Conservation (phyloP, 1,140 invertebrate genomes). For the Argopecten irradians region DNA sequence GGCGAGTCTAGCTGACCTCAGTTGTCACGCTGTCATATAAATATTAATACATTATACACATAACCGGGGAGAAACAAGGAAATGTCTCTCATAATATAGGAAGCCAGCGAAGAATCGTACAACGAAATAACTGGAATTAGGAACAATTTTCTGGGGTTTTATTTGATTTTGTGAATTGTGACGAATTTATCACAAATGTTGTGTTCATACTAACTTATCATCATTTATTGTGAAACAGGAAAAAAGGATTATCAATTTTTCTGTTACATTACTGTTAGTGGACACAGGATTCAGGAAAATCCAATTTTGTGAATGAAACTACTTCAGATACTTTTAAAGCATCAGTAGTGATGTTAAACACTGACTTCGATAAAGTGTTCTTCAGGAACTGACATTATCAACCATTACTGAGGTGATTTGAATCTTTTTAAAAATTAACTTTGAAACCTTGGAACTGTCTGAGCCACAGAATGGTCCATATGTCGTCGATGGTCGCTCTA, state of each 20-base stretch:
- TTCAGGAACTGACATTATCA: not conserved
- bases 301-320: not conserved
- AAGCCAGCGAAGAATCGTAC: not conserved
- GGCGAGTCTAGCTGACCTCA: not conserved
- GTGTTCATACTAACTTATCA: not conserved
- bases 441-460: not conserved
- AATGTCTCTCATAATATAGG: not conserved
- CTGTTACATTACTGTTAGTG: not conserved
- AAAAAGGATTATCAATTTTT: too few species aligned
- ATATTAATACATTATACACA: not conserved
- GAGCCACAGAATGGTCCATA: not conserved
- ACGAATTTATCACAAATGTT: not conserved
- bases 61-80: not conserved
- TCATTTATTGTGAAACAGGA: not conserved
- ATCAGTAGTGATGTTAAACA: too few species aligned
- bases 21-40: not conserved
- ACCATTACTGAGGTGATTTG: not conserved
- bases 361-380: too few species aligned
- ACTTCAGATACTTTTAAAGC: too few species aligned
- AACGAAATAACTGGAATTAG: not conserved
- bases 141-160: not conserved
- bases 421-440: not conserved
- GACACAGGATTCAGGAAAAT: not conserved
- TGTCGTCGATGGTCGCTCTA: slow-evolving; percentile 12
- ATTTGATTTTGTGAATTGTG: not conserved